Percentiles rank a stretch among this genome's conserved stretches.
Evolutionary conservation across 2,113 vertebrate species (phyloP).

Genomic region (Perccottus glenii): DNA sequence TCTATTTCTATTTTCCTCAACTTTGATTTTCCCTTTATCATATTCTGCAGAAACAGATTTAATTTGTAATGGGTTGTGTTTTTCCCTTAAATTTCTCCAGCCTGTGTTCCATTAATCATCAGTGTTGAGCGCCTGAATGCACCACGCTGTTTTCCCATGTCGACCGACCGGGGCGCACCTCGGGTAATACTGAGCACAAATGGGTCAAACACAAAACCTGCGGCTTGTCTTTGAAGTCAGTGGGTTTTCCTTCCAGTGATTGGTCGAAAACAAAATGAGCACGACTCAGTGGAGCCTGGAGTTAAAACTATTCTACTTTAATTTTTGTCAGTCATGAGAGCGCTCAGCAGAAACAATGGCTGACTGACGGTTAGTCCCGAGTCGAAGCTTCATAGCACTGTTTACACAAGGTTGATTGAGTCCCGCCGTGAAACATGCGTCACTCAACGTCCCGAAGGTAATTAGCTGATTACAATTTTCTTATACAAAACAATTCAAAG

Average conservation of each 20-base stretch:
- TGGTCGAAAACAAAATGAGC: neutral
- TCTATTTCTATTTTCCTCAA: too few species aligned
- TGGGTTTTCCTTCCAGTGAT: neutral
- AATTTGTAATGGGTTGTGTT: neutral
- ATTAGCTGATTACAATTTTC: conserved; percentile 35
- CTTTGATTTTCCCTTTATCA: too few species aligned
- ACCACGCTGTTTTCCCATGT: neutral
- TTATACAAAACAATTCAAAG: conserved; percentile 20
- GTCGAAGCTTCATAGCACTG: neutral
- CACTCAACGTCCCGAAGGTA: conserved; percentile 29
- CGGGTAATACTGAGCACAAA: conserved; percentile 26
- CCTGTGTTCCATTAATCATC: conserved; percentile 30
- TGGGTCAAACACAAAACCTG: conserved; percentile 52
- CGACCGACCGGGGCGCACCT: conserved; percentile 24
- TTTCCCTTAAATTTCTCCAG: neutral
- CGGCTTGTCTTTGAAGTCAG: neutral
- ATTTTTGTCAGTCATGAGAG: conserved; percentile 1
- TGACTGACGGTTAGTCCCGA: neutral
- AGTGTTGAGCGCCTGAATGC: neutral
- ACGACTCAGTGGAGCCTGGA: neutral
- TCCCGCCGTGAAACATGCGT: conserved; percentile 16
- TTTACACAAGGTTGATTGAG: conserved; percentile 32
- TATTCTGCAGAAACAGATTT: neutral
- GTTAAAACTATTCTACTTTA: neutral
- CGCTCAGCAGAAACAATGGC: conserved; percentile 11